Conservation (phyloP, 2,888 invertebrate genomes). For the Drosophila mulleri region DNA sequence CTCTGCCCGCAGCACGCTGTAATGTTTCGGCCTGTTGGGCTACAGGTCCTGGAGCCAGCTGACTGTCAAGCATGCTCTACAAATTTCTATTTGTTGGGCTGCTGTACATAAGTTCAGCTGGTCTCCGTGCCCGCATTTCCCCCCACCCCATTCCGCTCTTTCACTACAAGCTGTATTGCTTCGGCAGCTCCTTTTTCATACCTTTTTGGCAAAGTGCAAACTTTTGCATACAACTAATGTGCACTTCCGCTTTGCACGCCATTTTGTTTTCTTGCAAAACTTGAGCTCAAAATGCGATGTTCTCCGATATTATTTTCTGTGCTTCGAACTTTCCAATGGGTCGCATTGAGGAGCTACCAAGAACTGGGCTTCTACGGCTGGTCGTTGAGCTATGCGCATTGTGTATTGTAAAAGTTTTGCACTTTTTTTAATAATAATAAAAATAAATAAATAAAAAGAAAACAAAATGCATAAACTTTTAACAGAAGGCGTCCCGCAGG, state of each 20-base stretch:
- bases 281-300: slow-evolving; percentile 70
- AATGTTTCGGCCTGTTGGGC: slow-evolving; percentile 21
- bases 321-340: slow-evolving; percentile 65
- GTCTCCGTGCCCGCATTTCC: background rate
- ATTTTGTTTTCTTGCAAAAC: slow-evolving; percentile 67
- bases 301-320: slow-evolving; percentile 72
- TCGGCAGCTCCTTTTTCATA: slow-evolving; percentile 40
- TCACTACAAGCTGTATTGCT: slow-evolving; percentile 17
- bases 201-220: slow-evolving; percentile 56
- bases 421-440: background rate
- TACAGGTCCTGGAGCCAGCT: slow-evolving; percentile 57
- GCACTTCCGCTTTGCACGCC: slow-evolving; percentile 77
- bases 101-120: slow-evolving; percentile 62
- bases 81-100: slow-evolving; percentile 70
- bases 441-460: background rate
- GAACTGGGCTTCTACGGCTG: background rate
- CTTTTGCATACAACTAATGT: slow-evolving; percentile 80
- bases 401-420: slow-evolving; percentile 46
- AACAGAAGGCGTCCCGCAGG: slow-evolving; percentile 43
- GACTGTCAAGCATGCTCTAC: slow-evolving; percentile 66
- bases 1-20: slow-evolving; percentile 25
- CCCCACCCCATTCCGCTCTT: background rate
- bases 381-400: slow-evolving; percentile 40
- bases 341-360: slow-evolving; percentile 10
- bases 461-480: slow-evolving; percentile 41